phyloP scores from a whole-genome alignment of 2,888 invertebrate genomes.

The Chymomyza procnemis region DNA sequence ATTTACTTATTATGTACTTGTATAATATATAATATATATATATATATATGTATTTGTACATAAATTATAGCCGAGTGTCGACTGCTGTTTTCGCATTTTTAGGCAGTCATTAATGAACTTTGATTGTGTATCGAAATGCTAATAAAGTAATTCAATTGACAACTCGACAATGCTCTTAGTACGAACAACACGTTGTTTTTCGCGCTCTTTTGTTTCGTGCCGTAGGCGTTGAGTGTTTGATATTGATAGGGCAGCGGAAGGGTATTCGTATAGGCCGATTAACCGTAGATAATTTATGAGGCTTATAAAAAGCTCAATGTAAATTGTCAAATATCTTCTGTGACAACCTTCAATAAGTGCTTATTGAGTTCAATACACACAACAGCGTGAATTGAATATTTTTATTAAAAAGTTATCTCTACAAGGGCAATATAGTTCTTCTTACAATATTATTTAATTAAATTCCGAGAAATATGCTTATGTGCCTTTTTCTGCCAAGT shows the following conservation, averaged over 20 bases:
- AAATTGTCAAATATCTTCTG: background rate
- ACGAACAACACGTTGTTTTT: background rate
- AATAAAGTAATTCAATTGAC: constrained; percentile 3
- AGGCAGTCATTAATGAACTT: constrained; percentile 4
- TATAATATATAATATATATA: background rate
- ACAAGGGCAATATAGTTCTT: background rate
- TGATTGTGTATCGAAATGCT: background rate
- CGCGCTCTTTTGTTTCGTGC: background rate
- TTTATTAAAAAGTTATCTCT: background rate
- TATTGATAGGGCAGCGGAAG: background rate
- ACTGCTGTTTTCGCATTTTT: constrained; percentile 1
- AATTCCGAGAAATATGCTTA: too few relatives aligned
- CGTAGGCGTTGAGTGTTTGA: background rate
- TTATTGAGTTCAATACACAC: background rate
- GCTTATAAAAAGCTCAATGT: background rate
- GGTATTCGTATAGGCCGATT: background rate
- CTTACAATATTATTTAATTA: background rate
- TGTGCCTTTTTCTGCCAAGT: too few relatives aligned
- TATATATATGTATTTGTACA: background rate
- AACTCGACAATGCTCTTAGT: background rate
- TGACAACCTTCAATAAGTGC: background rate
- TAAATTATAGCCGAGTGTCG: background rate
- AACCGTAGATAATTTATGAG: background rate
- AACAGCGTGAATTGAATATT: background rate
- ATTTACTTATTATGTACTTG: background rate